Evolutionary conservation across 2,113 vertebrate species (phyloP).

Genomic region (Miniopterus natalensis): DNA sequence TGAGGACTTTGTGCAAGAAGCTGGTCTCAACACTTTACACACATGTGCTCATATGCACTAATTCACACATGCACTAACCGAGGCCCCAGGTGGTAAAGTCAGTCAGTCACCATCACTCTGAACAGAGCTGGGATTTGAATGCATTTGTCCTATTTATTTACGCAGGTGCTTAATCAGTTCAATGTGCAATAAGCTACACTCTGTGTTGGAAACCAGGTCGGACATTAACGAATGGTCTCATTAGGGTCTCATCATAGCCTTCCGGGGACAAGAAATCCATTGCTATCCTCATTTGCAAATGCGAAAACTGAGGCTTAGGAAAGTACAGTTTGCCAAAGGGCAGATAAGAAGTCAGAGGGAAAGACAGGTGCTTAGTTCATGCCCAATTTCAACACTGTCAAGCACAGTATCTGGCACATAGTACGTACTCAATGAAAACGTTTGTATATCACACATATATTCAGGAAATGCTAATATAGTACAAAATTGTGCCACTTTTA

Average conservation of each 20-base stretch:
- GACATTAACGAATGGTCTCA: background rate
- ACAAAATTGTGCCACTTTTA: background rate
- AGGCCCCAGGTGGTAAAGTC: background rate
- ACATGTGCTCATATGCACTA: background rate
- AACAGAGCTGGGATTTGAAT: background rate
- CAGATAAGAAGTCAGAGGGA: background rate
- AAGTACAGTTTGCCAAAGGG: background rate
- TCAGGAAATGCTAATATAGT: background rate
- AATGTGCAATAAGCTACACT: background rate
- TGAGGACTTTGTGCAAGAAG: background rate
- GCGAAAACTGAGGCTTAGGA: background rate
- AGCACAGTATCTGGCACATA: background rate
- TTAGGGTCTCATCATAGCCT: background rate
- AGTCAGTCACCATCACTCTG: background rate
- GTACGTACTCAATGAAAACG: background rate
- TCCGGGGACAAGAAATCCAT: background rate
- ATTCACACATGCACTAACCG: background rate
- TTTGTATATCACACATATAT: background rate
- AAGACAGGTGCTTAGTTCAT: background rate
- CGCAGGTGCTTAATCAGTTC: background rate
- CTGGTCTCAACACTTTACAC: background rate
- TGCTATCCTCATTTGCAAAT: background rate
- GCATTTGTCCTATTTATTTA: background rate
- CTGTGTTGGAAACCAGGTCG: background rate
- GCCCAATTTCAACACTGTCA: background rate